Evolutionary conservation across 1,140 invertebrate species (phyloP), one percentile per base, ranked within the genome.

Genomic region (Geopemphigus sp.): DNA sequence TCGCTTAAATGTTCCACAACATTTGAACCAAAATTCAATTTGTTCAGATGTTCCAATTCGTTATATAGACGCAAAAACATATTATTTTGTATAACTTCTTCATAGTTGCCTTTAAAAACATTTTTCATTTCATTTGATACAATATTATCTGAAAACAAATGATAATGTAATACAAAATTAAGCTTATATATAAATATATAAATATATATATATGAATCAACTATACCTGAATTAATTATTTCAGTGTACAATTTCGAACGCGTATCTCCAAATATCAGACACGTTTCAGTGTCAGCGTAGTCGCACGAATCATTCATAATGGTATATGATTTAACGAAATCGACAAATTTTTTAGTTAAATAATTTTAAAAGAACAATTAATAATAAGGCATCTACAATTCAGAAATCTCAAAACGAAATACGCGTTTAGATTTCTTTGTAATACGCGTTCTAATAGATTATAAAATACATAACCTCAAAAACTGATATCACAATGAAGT

Each of bases 191-290:
- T 32, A 22, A n/a, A n/a, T n/a, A n/a, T n/a, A n/a, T n/a, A n/a
- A n/a, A n/a, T n/a, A n/a, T n/a, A n/a, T n/a, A n/a, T n/a, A n/a
- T n/a, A n/a, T n/a, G n/a, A n/a, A 56, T 32, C 54, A 12, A 32
- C 24, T 39, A 22, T 76, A 76, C 72, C 72, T 45, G 53, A 45
- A 76, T 24, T 1, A 45, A 76, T 59, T 57, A 57, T 59, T 57
- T 76, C 54, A 45, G 45, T 76, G 14, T 39, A 59, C 15, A 39
- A 0, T 17, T 39, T 56, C 22, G 56, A 63, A n/a, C 50, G 45
- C 15, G 57, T 45, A 63, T 78, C 22, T 63, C 74, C 74, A 63
- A 50, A 78, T 29, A 78, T 63, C 15, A 78, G 22, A 78, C 57
- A 78, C 24, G 50, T 78, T 17, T 78, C 74, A 32, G 11, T 39